Base-by-base conservation (phyloP, 2,888 invertebrate genomes). In the Embidobia sp. region DNA sequence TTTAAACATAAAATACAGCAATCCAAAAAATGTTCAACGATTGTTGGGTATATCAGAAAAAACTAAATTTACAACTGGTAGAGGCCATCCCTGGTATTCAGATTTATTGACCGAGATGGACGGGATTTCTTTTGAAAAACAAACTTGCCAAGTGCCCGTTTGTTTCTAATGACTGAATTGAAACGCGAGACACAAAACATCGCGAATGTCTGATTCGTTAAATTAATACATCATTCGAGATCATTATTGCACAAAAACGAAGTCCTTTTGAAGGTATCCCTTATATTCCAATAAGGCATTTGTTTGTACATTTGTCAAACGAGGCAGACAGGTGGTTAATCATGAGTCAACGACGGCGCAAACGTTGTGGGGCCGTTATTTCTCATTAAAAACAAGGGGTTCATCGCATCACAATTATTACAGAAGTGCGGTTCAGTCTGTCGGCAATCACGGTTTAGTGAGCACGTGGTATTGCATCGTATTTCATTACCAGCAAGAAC, bases 351-450 rank as follows among this genome's bases (percentile, higher is more conserved):
- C 67, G 72, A 64, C 61, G 63, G 13, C 42, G 57, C 51, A 78
- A 69, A 63, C 67, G 59, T 40, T 69, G 79, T 66, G 66, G 57
- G 77, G 67, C 78, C 81, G 85, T 87, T 85, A 87, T 88, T 87
- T 86, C 89, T 88, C 89, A 88, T 89, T 89, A 89, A 88, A 89
- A 89, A 87, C 87, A 87, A 87, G 86, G 85, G 87, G 85, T 86
- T 86, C 87, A 87, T 87, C 85, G 87, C 81, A 78, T 84, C 83
- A 84, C 83, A 81, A 85, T 88, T 88, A 87, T 87, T 84, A 81
- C 81, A 86, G 81, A 85, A 88, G 87, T 85, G 86, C 69, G 72
- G 59, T 78, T 76, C 80, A 80, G 78, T 73, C 74, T 72, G 72
- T 57, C 75, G 72, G 72, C 74, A 76, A 74, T 78, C 76, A 66